phyloP scores from a whole-genome alignment of 92 coral and sea anemone genomes.

The Muricea muricata region DNA sequence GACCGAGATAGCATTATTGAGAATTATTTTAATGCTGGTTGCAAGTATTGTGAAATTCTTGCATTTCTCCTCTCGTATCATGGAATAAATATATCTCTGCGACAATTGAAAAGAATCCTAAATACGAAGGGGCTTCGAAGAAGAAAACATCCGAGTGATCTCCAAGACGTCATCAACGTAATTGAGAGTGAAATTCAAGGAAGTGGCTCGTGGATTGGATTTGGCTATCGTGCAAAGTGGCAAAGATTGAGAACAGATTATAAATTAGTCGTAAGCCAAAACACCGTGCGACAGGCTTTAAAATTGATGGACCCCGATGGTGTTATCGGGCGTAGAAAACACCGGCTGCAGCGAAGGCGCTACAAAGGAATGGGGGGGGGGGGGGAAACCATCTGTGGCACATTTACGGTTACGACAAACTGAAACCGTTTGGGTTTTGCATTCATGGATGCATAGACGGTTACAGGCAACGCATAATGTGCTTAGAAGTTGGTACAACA shows the following conservation, averaged over 20 bases:
- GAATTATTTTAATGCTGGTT: constrained; percentile 10
- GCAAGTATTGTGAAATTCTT: constrained; percentile 41
- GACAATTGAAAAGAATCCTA: no score
- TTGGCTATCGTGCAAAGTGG: background rate
- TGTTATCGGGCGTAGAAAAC: background rate
- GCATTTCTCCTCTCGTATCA: constrained; percentile 49
- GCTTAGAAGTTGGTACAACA: background rate
- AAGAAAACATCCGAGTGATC: constrained; percentile 23
- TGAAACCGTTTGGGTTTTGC: constrained; percentile 58
- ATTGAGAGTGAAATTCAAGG: constrained; percentile 39
- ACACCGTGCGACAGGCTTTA: no score
- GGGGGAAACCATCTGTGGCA: constrained; percentile 36
- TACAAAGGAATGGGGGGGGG: background rate
- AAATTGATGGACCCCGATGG: background rate
- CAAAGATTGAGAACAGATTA: background rate
- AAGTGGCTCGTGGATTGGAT: background rate
- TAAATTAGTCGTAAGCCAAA: no score
- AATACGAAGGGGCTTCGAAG: constrained; percentile 41
- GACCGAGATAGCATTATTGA: constrained; percentile 28
- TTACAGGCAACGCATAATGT: constrained; percentile 23
- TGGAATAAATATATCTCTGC: no score
- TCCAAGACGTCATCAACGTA: constrained; percentile 38
- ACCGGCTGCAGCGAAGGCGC: background rate
- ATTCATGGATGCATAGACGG: constrained; percentile 13
- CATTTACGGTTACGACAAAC: constrained; percentile 58